Percentiles rank a stretch among this genome's conserved stretches.
phyloP scores from a whole-genome alignment of 2,113 vertebrate species.

The Notothenia coriiceps region DNA sequence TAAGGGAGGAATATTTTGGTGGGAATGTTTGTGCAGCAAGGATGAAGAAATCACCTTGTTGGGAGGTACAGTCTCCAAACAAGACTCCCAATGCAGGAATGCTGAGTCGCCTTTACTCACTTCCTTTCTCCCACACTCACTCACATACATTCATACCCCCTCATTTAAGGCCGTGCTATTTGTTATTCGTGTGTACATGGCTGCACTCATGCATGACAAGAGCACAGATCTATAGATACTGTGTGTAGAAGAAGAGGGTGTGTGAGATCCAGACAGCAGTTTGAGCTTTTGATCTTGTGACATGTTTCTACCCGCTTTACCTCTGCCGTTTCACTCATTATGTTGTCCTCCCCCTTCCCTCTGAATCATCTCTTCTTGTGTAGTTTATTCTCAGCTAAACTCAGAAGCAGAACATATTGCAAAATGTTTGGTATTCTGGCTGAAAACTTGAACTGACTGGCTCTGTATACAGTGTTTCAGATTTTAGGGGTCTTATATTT shows the following conservation, averaged over 20 bases:
- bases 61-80: conserved; percentile 40
- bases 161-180: not conserved
- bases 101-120: conserved; percentile 32
- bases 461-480: not conserved
- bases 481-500: not conserved
- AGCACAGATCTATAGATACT: not conserved
- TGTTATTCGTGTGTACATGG: not conserved
- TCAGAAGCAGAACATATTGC: not conserved
- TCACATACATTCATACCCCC: not conserved
- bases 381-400: not conserved
- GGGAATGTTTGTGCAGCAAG: conserved; percentile 48
- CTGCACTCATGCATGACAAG: not conserved
- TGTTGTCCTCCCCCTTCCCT: not conserved
- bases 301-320: conserved; percentile 74
- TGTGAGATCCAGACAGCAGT: conserved; percentile 20
- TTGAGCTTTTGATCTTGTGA: conserved; percentile 43
- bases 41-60: conserved; percentile 31
- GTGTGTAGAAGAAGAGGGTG: conserved; percentile 25
- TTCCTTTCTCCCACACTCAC: no score
- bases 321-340: conserved; percentile 12
- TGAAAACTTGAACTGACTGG: not conserved
- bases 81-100: conserved; percentile 47
- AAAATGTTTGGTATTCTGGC: not conserved
- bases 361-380: not conserved
- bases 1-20: conserved; percentile 31